Evolutionary conservation across 2,113 vertebrate species (phyloP), one percentile per base, ranked within the genome.

Genomic region (Heterotis niloticus): DNA sequence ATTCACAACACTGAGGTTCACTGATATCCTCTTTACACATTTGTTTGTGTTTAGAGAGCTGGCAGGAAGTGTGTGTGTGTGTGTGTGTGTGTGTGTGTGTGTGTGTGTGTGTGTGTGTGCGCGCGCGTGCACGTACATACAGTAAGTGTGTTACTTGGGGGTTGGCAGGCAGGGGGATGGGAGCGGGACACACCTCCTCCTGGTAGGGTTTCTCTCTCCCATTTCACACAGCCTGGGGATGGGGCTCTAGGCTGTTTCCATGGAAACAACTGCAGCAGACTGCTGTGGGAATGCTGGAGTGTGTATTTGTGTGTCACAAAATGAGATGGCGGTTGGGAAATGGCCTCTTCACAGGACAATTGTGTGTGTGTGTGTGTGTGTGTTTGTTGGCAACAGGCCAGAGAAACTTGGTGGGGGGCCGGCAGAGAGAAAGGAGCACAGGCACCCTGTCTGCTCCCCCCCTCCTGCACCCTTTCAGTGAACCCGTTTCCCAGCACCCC

Each of bases 31-130:
- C n/a, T n/a, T n/a, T n/a, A n/a, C n/a, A n/a, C n/a, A 60, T 64
- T 20, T 64, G 20, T 59, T 59, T 59, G 57, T 59, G 17, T 59
- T 13, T 10, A 17, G 17, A 59, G 17, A 59, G 54, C 75, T 52
- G 18, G 68, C 14, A 57, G 60, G 23, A 79, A 79, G 14, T 52
- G 29, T 52, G 64, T 73, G 62, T 80, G 29, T 68, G 64, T 70
- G 74, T 59, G 56, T n/a, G 54, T 60, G 23, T 44, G 23, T n/a
- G n/a, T n/a, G n/a, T n/a, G n/a, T n/a, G 78, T 81, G 79, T 77
- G 66, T 64, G 67, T 66, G 60, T 64, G 84, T 87, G 78, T 81
- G 83, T 85, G 86, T 81, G 78, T 83, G 10, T 81, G 85, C 87
- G 65, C 59, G 65, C 60, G 57, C 60, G 73, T 75, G 56, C 29